phyloP scores from a whole-genome alignment of 2,797 vertebrate genomes.

The Rhinatrema bivittatum region DNA sequence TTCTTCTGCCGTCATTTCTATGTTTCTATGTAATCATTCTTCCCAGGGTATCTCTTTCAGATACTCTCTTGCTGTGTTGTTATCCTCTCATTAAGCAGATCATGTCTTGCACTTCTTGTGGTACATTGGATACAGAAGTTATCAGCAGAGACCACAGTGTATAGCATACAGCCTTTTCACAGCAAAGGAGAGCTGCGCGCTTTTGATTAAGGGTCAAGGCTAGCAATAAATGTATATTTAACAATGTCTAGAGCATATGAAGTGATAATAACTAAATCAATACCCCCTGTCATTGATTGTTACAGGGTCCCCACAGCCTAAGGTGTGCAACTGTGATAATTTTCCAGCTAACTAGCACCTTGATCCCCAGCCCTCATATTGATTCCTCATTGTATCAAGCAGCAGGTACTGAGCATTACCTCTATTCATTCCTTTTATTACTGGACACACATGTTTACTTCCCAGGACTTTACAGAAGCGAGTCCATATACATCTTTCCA shows the following conservation, averaged over 20 bases:
- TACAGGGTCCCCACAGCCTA: constrained; percentile 55
- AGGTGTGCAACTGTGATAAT: constrained; percentile 77
- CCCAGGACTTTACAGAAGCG: constrained; percentile 30
- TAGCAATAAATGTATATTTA: constrained; percentile 89
- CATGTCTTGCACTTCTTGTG: no score
- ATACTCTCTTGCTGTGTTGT: no score
- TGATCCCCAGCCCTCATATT: constrained; percentile 74
- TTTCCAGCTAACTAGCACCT: constrained; percentile 83
- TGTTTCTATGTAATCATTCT: no score
- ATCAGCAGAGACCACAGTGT: no score
- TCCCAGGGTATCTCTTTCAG: no score
- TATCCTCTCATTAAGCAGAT: no score
- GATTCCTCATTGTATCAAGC: constrained; percentile 54
- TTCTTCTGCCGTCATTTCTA: no score
- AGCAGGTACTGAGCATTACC: constrained; percentile 44
- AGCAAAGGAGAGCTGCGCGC: no score
- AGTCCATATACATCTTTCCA: no score
- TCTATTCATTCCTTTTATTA: constrained; percentile 50
- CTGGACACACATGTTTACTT: constrained; percentile 40
- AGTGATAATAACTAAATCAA: constrained; percentile 66
- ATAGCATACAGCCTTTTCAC: no score
- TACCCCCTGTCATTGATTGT: constrained; percentile 67
- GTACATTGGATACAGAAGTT: no score
- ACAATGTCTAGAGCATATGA: constrained; percentile 83
- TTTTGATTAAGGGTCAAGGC: no score